Evolutionary conservation across 1,140 invertebrate genomes (phyloP).

Genomic region (Zaprionus tsacasi): DNA sequence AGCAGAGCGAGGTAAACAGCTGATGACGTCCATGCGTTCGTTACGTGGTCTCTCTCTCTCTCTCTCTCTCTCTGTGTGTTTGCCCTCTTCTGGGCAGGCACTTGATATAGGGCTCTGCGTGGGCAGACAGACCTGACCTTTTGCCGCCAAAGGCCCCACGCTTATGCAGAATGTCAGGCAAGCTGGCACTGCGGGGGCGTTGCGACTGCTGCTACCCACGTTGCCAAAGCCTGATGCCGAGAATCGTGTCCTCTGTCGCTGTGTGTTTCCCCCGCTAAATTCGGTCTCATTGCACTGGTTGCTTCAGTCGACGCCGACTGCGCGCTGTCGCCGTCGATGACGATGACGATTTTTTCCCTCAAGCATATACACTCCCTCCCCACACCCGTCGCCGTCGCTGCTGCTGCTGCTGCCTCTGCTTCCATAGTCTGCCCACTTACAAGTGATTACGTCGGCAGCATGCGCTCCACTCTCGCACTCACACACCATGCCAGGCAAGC

Average conservation of each 20-base stretch:
- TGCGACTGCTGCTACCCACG: conserved; percentile 54
- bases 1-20: conserved; percentile 60
- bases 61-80: background rate
- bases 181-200: conserved; percentile 25
- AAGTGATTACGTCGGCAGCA: conserved; percentile 75
- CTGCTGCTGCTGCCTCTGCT: background rate
- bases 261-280: background rate
- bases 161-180: conserved; percentile 28
- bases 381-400: conserved; percentile 15
- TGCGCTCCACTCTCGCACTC: conserved; percentile 43
- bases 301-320: conserved; percentile 25
- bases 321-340: conserved; percentile 15
- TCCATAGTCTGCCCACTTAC: conserved; percentile 43
- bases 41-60: conserved; percentile 53
- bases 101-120: conserved; percentile 23
- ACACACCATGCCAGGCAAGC: conserved; percentile 12
- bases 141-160: conserved; percentile 45
- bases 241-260: conserved; percentile 30
- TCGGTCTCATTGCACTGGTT: conserved; percentile 65
- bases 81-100: conserved; percentile 8
- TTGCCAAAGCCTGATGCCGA: conserved; percentile 53
- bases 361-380: conserved; percentile 14
- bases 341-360: conserved; percentile 61
- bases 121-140: conserved; percentile 69
- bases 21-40: conserved; percentile 78